Base-by-base conservation (phyloP, 2,888 invertebrate genomes). In the Drosophila atroscutellata region DNA sequence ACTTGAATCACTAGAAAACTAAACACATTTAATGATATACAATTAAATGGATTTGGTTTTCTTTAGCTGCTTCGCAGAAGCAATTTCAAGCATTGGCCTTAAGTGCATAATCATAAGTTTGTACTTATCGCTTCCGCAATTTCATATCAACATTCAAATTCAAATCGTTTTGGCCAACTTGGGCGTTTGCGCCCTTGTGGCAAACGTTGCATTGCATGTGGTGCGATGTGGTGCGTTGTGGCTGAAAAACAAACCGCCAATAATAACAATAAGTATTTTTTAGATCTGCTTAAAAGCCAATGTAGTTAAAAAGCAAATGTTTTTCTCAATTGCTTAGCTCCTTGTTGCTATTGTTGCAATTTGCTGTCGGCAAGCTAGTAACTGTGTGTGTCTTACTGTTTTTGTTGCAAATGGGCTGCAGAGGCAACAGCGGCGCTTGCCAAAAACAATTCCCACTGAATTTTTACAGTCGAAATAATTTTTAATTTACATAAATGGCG, bases 401-500 rank as follows among this genome's bases (percentile, higher is more conserved):
- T 55, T 79, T 75, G 77, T 74, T 77, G 64, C 75, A 68, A 76
- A 68, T 75, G 77, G 58, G 80, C 47, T 63, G 60, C 75, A 74
- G 60, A 61, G 80, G 57, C 75, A 66, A 62, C 72, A 67, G 57
- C 61, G 67, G 42, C 82, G 80, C 67, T 85, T 83, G 85, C 85
- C 85, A 85, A 85, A 89, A 85, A 86, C 89, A 85, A 89, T 85
- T 85, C 72, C 80, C 85, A 77, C 85, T 80, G 89, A 81, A 84
- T 86, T 84, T 86, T 84, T 78, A 88, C 86, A 88, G 78, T 81
- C 75, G 78, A 88, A 89, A 89, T 85, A 81, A 85, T 87, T 85
- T 85, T 81, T 89, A 85, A 85, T 85, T 85, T 89, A 85, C 85
- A 85, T 85, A 85, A 89, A 89, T 89, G 85, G 79, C 89, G 82